phyloP scores from a whole-genome alignment of 2,797 vertebrate species.

The Coregonus suidteri region DNA sequence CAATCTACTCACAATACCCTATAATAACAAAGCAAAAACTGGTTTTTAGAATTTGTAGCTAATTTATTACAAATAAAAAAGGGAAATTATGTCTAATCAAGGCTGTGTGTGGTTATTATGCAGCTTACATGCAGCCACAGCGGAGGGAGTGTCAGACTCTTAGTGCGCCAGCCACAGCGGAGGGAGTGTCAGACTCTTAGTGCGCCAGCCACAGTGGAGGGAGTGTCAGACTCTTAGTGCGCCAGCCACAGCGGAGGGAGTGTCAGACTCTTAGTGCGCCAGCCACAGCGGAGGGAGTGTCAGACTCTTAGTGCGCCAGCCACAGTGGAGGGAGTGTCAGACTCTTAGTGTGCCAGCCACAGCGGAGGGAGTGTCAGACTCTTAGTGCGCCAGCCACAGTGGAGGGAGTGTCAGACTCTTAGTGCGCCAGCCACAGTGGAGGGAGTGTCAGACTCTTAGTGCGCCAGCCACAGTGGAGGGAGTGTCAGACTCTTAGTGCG shows the following conservation, averaged over 20 bases:
- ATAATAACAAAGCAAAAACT: no score
- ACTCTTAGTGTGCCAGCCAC: slow-evolving; percentile 44
- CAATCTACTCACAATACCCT: no score
- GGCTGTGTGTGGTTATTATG: slow-evolving; percentile 45
- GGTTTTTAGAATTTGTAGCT: no score
- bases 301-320: slow-evolving; percentile 41
- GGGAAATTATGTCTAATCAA: slow-evolving; percentile 41
- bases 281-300: slow-evolving; percentile 25
- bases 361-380: slow-evolving; percentile 14
- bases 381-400: slow-evolving; percentile 45
- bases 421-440: slow-evolving; percentile 44
- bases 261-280: slow-evolving; percentile 36
- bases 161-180: not conserved
- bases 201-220: slow-evolving; percentile 38
- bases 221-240: slow-evolving; percentile 29
- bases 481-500: slow-evolving; percentile 32
- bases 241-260: slow-evolving; percentile 31
- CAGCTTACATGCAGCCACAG: slow-evolving; percentile 17
- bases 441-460: slow-evolving; percentile 23
- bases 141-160: slow-evolving; percentile 21
- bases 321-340: slow-evolving; percentile 16
- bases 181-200: slow-evolving; percentile 21
- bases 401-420: slow-evolving; percentile 5
- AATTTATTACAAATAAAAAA: no score
- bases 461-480: slow-evolving; percentile 38